Evolutionary conservation across 2,888 invertebrate genomes (phyloP), one percentile per base, ranked within the genome.

Genomic region (Orchesella flavescens): DNA sequence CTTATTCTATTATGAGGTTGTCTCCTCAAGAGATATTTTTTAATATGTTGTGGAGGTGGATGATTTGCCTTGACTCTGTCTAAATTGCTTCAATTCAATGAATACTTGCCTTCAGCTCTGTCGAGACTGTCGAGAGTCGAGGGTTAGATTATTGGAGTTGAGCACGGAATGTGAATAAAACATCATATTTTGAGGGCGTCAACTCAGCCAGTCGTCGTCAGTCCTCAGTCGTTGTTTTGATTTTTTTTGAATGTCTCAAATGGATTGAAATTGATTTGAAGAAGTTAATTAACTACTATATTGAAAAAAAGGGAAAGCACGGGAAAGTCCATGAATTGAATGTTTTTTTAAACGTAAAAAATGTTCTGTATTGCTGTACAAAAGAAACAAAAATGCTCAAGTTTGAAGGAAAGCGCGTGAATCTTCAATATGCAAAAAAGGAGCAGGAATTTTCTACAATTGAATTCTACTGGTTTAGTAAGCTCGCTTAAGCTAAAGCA

Each of bases 361-460:
- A 49, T 15, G 10, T 49, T 15, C 12, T 49, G 7, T 12, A 7
- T 74, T 61, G 59, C 49, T 46, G 24, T 13, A 24, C n/a, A n/a
- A n/a, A n/a, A 53, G 53, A 61, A 46, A 63, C 74, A 49, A 59
- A 23, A 74, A 74, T 49, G 63, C 63, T 49, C 61, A 74, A 19
- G n/a, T 24, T n/a, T 74, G 46, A 24, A 74, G 55, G 55, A 57
- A 46, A 34, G 24, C 12, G 10, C 13, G 19, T n/a, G 65, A 65
- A 65, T 65, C 34, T 34, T 75, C 49, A 75, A 68, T 77, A 79
- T 79, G 71, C 77, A 79, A 63, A 72, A 79, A 63, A 49, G 61
- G 49, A 34, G 55, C 21, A 10, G 19, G 59, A 69, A 19, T 12
- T 23, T 4, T 43, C 15, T 19, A 24, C 44, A 21, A 53, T 23